Evolutionary conservation across 1,140 invertebrate species (phyloP).

Genomic region (Papilio xuthus): DNA sequence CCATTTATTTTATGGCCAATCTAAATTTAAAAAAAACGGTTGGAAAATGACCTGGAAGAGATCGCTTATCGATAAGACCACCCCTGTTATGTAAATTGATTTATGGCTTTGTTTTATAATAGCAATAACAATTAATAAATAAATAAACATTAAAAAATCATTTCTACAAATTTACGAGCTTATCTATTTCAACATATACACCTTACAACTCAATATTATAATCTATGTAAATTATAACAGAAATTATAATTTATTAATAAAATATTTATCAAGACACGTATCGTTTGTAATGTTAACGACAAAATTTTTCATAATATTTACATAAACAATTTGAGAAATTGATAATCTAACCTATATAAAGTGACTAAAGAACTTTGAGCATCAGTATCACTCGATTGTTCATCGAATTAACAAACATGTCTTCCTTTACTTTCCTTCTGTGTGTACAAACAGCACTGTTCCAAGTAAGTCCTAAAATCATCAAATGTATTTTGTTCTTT

Average conservation of each 20-base stretch:
- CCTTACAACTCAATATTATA: background rate
- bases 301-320: conserved; percentile 25
- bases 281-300: background rate
- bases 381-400: conserved; percentile 15
- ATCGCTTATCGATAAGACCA: too few relatives aligned
- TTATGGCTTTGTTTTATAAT: too few relatives aligned
- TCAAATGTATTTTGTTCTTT: background rate
- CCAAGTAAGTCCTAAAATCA: conserved; percentile 37
- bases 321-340: background rate
- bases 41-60: too few relatives aligned
- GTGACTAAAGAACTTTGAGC: background rate
- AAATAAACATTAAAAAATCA: background rate
- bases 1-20: too few relatives aligned
- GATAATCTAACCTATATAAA: conserved; percentile 33
- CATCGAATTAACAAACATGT: conserved; percentile 28
- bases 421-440: background rate
- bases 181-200: conserved; percentile 4
- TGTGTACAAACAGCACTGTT: conserved; percentile 27
- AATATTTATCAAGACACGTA: conserved; percentile 35
- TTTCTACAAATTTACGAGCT: background rate
- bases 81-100: too few relatives aligned
- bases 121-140: too few relatives aligned
- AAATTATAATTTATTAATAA: conserved; percentile 4
- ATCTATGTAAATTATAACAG: background rate
- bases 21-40: too few relatives aligned